Evolutionary conservation across 2,113 vertebrate species (phyloP), one percentile per base, ranked within the genome.

Genomic region (Vombatus ursinus): DNA sequence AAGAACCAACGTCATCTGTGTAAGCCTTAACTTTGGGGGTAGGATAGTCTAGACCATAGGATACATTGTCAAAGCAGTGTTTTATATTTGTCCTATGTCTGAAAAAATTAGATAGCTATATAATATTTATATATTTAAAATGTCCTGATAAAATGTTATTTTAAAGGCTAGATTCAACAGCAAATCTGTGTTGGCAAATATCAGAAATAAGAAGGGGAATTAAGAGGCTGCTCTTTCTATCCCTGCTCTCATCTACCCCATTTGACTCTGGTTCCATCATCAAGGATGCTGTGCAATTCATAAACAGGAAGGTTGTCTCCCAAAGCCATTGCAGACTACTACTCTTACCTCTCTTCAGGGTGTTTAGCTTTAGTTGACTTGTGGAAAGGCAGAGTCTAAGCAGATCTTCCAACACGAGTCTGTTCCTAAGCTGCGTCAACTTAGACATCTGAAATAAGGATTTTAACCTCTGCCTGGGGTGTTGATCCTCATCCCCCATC

Each of bases 401-500:
- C 26, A 22, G 5, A 84, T 22, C 51, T 95, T 91, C 28, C 49
- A 54, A 14, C 11, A 9, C n/a, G 8, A 12, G 12, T 49, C 51
- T 22, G 90, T 24, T 52, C 14, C 50, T 16, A 51, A 92, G 47
- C 25, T 90, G 23, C 11, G n/a, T 28, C 28, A 61, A 37, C 90
- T 90, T 90, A 92, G 52, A 90, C 89, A 95, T 94, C 0, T 89
- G 96, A 95, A 95, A 94, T 93, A 52, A 37, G 68, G 49, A 28
- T 23, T 93, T 95, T 93, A 26, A 52, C 44, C 77, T 94, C 28
- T 48, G 28, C 93, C 92, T 25, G 44, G 9, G 90, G 91, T 95
- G 54, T 92, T 84, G 44, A 96, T 92, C 9, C 68, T 84, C n/a
- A 44, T 1, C 89, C 91, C 54, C 51, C 94, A 89, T 94, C 9